A percentile compares a stretch with the other conserved stretches of the same genome.
These are phyloP conservation scores for Xenopus laevis DNA, from an alignment of 2,113 vertebrate genomes.

Conservation along the genomic window DNA sequence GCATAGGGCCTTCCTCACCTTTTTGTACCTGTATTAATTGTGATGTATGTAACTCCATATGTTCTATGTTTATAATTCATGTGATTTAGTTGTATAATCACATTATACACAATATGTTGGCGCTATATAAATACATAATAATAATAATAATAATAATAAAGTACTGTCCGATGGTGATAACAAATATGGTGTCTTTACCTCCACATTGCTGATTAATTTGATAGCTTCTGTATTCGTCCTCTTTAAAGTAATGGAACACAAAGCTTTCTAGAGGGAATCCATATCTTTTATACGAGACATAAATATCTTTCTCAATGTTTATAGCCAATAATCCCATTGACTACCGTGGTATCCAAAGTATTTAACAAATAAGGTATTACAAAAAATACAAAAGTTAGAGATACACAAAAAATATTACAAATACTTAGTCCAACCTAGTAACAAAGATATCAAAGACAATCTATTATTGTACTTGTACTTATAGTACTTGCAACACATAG, in stretches of 20 bases:
- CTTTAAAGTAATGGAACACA: conserved; percentile 30
- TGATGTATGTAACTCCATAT: too few species aligned
- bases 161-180: conserved; percentile 43
- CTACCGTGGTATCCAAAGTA: conserved; percentile 7
- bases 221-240: conserved; percentile 39
- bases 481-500: too few species aligned
- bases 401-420: neutral
- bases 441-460: too few species aligned
- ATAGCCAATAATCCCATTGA: conserved; percentile 20
- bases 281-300: conserved; percentile 48
- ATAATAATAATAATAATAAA: too few species aligned
- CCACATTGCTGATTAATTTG: conserved; percentile 30
- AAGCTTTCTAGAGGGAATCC: conserved; percentile 28
- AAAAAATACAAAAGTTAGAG: neutral
- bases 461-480: too few species aligned
- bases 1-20: too few species aligned
- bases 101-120: too few species aligned
- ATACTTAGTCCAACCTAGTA: neutral
- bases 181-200: conserved; percentile 29
- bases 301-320: conserved; percentile 40
- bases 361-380: conserved; percentile 13
- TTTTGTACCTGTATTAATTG: too few species aligned
- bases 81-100: too few species aligned
- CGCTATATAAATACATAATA: too few species aligned
- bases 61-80: too few species aligned